Conservation (phyloP, 2,888 invertebrate genomes). For the Aspidiotus destructor region DNA sequence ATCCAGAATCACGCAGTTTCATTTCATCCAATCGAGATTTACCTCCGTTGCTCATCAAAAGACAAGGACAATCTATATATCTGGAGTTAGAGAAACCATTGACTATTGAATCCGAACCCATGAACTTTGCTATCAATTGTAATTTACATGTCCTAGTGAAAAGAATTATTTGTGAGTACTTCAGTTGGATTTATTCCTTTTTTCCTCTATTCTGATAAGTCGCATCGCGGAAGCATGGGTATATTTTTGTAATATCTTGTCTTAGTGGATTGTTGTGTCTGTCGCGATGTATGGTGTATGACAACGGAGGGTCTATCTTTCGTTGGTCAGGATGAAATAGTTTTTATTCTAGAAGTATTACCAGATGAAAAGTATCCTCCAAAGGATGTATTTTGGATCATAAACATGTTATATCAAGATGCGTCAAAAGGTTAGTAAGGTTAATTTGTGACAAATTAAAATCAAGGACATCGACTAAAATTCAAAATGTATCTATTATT, state of each 20-base stretch:
- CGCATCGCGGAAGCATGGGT: neutral
- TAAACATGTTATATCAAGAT: conserved; percentile 61
- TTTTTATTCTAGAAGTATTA: conserved; percentile 58
- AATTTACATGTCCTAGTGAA: conserved; percentile 66
- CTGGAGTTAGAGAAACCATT: conserved; percentile 51
- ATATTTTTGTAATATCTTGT: conserved; percentile 18
- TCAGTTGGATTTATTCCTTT: neutral
- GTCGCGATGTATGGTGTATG: conserved; percentile 64
- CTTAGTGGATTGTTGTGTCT: conserved; percentile 65
- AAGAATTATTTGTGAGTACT: conserved; percentile 45
- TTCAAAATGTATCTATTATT: too few species aligned
- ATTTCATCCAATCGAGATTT: conserved; percentile 47
- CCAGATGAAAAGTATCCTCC: conserved; percentile 56
- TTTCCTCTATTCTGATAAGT: conserved; percentile 8
- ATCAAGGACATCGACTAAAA: too few species aligned
- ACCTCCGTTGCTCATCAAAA: conserved; percentile 38
- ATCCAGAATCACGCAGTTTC: conserved; percentile 49
- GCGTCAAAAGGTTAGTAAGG: conserved; percentile 49
- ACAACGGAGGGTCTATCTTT: conserved; percentile 65
- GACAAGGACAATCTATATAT: conserved; percentile 45
- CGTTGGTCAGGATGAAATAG: conserved; percentile 73
- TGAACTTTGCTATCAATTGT: conserved; percentile 63
- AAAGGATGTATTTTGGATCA: conserved; percentile 63
- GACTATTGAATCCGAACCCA: conserved; percentile 48
- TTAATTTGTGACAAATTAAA: conserved; percentile 8